Evolutionary conservation across 2,797 vertebrate genomes (phyloP), one percentile per base, ranked within the genome.

Genomic region (Centroberyx gerrardi): DNA sequence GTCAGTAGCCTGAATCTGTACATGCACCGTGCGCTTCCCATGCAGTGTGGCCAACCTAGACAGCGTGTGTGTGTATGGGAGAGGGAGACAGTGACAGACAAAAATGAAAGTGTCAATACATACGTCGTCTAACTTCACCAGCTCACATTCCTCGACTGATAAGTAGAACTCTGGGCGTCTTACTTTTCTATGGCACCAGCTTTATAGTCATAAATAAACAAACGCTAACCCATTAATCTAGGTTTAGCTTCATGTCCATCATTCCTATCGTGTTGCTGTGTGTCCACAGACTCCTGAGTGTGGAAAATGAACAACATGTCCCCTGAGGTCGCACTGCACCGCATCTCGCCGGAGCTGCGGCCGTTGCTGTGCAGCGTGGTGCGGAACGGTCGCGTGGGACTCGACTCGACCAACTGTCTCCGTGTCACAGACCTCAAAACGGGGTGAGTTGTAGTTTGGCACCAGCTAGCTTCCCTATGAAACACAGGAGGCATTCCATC

Each of bases 341-440:
- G 97, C 78, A 98, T 99, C 86, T 97, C 97, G 72, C 97, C 98
- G 1, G 95, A 97, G 7, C 91, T 99, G 61, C 95, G 97, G 0
- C 97, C 97, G 3, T 92, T 99, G 86, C 96, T 99, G 83, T 97
- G 96, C 91, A 96, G 95, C 0, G 96, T 99, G 73, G 97, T 99
- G 82, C 95, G 96, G 71, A 98, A 99, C 80, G 97, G 98, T 48
- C 97, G 97, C 33, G 97, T 99, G 28, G 98, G 98, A 53, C 93
- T 99, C 74, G 98, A 99, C 93, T 97, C 98, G 65, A 98, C 97
- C 0, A 98, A 96, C 90, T 97, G 96, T 84, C 96, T 99, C 78
- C 95, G 97, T 54, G 97, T 99, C 89, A 99, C 98, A 58, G 98
- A 99, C 92, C 96, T 99, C 82, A 99, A 99, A 88, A 98, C 97